Percentiles rank a stretch among this genome's conserved stretches.
phyloP scores from a whole-genome alignment of 1,140 invertebrate species.

The Metaphire vulgaris region DNA sequence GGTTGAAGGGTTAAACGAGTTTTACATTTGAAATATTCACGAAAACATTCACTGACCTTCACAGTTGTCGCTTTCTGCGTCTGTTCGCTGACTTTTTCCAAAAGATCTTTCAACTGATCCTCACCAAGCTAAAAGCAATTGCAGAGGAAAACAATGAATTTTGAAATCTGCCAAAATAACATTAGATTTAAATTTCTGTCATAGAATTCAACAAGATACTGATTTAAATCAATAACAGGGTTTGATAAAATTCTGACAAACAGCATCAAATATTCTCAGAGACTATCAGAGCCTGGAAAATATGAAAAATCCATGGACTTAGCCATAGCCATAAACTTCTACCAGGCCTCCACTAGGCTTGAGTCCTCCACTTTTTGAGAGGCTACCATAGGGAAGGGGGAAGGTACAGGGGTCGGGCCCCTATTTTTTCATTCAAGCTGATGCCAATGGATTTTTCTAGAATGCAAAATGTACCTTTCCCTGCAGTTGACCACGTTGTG shows the following conservation, averaged over 20 bases:
- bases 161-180: not conserved
- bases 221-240: not conserved
- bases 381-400: too few species aligned
- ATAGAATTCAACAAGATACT: not conserved
- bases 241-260: not conserved
- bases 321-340: too few species aligned
- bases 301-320: too few species aligned
- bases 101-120: constrained; percentile 71
- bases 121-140: constrained; percentile 61
- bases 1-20: too few species aligned
- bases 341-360: too few species aligned
- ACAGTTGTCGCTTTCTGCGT: constrained; percentile 69
- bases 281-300: not conserved
- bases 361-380: too few species aligned
- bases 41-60: constrained; percentile 57
- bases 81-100: constrained; percentile 79
- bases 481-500: constrained; percentile 52
- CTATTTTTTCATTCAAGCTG: too few species aligned
- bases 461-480: too few species aligned
- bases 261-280: not conserved
- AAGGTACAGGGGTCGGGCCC: too few species aligned
- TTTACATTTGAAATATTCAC: not conserved
- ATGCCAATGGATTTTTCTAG: too few species aligned
- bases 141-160: not conserved
- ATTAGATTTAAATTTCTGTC: not conserved